Evolutionary conservation across 2,113 vertebrate genomes (phyloP), one percentile per base, ranked within the genome.

Genomic region (Pedionomus torquatus): DNA sequence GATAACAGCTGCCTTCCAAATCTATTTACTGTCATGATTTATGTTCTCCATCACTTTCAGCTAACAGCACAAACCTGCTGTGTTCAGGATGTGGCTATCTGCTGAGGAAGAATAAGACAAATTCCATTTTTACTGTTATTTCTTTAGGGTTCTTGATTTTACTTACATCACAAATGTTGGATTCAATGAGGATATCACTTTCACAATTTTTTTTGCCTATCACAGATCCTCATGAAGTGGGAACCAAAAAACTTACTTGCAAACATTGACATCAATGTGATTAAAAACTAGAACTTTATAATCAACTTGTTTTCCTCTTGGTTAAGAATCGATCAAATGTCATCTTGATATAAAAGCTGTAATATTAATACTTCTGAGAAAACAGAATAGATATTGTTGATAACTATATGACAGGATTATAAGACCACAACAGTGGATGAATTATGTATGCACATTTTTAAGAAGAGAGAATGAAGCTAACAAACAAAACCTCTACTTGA

Each of bases 401-500:
- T 44, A 65, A 39, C 13, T 5, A 6, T 54, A 17, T 44, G 20
- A 51, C 26, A 69, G 11, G 39, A 39, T 63, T 60, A 71, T 46
- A 31, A 35, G 28, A 61, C 8, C 5, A 54, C 37, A 61, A 54
- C 31, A 23, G 3, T 48, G 10, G 5, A 35, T 48, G 25, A 55
- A 11, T 21, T 51, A 37, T 4, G 2, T 23, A 46, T 14, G 4
- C 24, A 28, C 1, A 8, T 44, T 5, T n/a, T 83, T 31, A 61
- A 58, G 13, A 70, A 43, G 3, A 60, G 23, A 44, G 46, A 41
- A 35, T 44, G 37, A 25, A 17, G 57, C 8, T 24, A 35, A 44
- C 3, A 43, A 21, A 49, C 0, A 6, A 65, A 68, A 2, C 2
- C 16, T 7, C 11, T 54, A 10, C 23, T 71, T 4, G 0, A 26